Base-by-base conservation (phyloP, 2,888 invertebrate genomes). In the Eupithecia tripunctaria region DNA sequence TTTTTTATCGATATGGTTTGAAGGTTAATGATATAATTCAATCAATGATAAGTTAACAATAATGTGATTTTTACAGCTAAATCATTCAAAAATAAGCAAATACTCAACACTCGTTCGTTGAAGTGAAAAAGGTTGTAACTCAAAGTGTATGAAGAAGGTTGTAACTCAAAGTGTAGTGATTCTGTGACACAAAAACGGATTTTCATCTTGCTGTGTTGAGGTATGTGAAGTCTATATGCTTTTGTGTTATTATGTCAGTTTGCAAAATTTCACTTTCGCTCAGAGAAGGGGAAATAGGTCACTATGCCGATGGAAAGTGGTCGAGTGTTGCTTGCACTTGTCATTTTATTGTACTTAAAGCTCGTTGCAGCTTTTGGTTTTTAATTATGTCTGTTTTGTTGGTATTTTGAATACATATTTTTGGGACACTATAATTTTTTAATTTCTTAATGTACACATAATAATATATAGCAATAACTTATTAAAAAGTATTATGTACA, bases 211-310 rank as follows among this genome's bases (percentile, higher is more conserved):
- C 36, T 21, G 62, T n/a, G 12, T 12, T n/a, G 2, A 29, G 62
- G 62, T 63, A 63, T n/a, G 62, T 60, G 27, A 60, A 15, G 29
- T 32, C n/a, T 63, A 63, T 60, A 60, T 18, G 18, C 60, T 29
- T 60, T 29, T 29, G 62, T 29, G 29, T 32, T 63, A 69, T 68
- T 59, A 68, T 68, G 68, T 68, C 68, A 68, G 59, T 68, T 59
- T 68, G 68, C 68, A 38, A 68, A 68, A 56, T 67, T 68, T 68
- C 68, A 60, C 68, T 68, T 68, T 68, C 68, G 60, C 68, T 59
- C 38, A 59, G 51, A 21, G 32, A 25, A 51, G 51, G 66, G 68
- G 68, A 68, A 41, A 5, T 59, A 51, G 68, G 68, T 68, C 68
- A 68, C 32, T 68, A 41, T 59, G 41, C 10, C 68, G 60, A 18